These are phyloP conservation scores for Cyrtorhinus lividipennis DNA, from an alignment of 1,140 invertebrate species.

Conservation along the genomic window DNA sequence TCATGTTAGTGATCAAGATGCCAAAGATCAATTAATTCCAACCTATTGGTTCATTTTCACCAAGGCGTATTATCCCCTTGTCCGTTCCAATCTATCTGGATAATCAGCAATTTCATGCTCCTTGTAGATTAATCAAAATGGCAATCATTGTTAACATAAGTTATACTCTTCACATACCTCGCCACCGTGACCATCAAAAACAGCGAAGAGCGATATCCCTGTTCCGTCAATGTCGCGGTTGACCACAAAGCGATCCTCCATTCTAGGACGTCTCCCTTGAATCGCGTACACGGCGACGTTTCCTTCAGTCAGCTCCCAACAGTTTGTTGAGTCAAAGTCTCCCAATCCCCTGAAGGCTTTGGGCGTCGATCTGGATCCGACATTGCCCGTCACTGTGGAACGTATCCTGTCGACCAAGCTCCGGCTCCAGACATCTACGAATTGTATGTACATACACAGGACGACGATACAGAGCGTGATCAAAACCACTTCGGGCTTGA, in stretches of 20 bases:
- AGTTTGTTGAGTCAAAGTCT: constrained; percentile 33
- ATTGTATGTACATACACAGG: constrained; percentile 59
- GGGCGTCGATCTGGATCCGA: constrained; percentile 32
- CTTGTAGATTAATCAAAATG: no score
- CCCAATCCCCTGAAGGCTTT: constrained; percentile 31
- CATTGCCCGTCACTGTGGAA: constrained; percentile 43
- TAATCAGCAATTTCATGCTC: no score
- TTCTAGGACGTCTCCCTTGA: constrained; percentile 70
- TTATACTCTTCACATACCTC: constrained; percentile 56
- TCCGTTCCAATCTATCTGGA: no score
- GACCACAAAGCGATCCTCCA: constrained; percentile 85
- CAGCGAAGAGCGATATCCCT: constrained; percentile 70
- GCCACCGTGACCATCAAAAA: constrained; percentile 91
- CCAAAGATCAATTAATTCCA: no score
- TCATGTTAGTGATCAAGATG: no score
- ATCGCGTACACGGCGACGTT: constrained; percentile 73
- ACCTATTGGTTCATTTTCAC: no score
- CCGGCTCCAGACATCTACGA: constrained; percentile 60
- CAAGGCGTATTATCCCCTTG: no score
- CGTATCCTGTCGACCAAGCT: constrained; percentile 54
- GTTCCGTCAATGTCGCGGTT: constrained; percentile 58
- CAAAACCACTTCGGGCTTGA: constrained; percentile 57
- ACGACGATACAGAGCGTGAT: constrained; percentile 49
- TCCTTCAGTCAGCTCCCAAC: constrained; percentile 60
- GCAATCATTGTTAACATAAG: no score